Percentiles rank a stretch among this genome's conserved stretches.
phyloP scores from a whole-genome alignment of 2,888 invertebrate species.

The Hypomecis atomaria region DNA sequence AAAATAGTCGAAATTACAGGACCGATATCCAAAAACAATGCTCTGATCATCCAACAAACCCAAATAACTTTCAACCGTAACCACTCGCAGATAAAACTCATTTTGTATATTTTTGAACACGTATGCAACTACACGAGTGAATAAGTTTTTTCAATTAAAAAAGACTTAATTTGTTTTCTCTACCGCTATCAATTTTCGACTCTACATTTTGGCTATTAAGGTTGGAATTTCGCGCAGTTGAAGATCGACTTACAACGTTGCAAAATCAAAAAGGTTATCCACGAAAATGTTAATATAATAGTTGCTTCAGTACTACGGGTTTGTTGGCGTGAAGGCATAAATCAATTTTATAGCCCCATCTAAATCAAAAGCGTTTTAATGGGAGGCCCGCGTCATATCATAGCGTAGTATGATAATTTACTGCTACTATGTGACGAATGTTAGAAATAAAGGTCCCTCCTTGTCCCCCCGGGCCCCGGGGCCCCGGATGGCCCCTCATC shows the following conservation, averaged over 20 bases:
- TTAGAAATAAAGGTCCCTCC: constrained; percentile 83
- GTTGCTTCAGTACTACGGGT: constrained; percentile 83
- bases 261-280: constrained; percentile 77
- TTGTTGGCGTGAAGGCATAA: constrained; percentile 85
- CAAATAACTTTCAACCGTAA: constrained; percentile 55
- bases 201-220: constrained; percentile 28
- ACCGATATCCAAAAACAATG: constrained; percentile 80
- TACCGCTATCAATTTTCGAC: constrained; percentile 40
- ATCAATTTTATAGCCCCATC: constrained; percentile 86
- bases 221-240: constrained; percentile 43
- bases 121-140: constrained; percentile 79
- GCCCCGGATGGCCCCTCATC: constrained; percentile 49
- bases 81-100: constrained; percentile 49
- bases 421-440: constrained; percentile 85
- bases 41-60: constrained; percentile 54
- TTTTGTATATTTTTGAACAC: constrained; percentile 53
- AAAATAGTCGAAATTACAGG: constrained; percentile 79
- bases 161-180: constrained; percentile 69
- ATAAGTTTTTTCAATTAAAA: constrained; percentile 79
- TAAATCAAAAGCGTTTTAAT: constrained; percentile 86
- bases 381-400: constrained; percentile 86
- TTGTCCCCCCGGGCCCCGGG: constrained; percentile 52
- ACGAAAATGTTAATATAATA: constrained; percentile 85
- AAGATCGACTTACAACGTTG: constrained; percentile 65
- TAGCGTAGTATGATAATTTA: constrained; percentile 85